Base-by-base conservation (phyloP, 2,113 vertebrate species). In the Nyctibius bracteatus region DNA sequence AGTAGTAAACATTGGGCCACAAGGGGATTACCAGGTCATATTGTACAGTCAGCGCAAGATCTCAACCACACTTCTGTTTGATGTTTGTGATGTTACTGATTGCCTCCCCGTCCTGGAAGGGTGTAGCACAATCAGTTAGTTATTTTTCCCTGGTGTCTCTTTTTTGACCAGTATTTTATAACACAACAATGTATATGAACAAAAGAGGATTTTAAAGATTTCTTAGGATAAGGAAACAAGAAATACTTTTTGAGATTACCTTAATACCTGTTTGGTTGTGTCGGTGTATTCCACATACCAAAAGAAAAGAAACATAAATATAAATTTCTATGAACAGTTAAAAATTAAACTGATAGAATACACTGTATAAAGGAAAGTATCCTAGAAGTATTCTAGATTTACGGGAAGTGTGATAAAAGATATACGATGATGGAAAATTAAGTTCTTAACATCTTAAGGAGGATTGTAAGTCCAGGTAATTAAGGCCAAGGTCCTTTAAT, bases 141-240 rank as follows among this genome's bases (percentile, higher is more conserved):
- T 67, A 4, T 74, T 88, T 86, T 92, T 84, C 39, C 52, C 2
- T 31, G 4, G 7, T 55, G 7, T 49, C 10, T 80, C 33, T 82
- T 59, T 82, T 77, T 67, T 44, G 35, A 46, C 10, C 9, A 44
- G 2, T 67, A 21, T 20, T 85, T 72, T 52, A 57, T 68, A 81
- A 65, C 12, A 37, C 4, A 1, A 17, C 5, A 35, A 23, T 0
- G 0, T 17, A 51, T 22, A 5, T 28, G 9, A 41, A 57, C 19
- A 55, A 58, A 55, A 71, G 5, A 63, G 20, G 35, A 65, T 46
- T 35, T 52, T 30, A 39, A 65, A 71, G 44, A 20, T 43, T 85
- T 71, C 8, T 55, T 44, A 66, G 30, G 19, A 35, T 37, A 67
- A 77, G 6, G 8, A 84, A 81, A 66, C 13, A 62, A 52, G 33